Percentiles rank a stretch among this genome's conserved stretches.
Conservation (phyloP, 2,888 invertebrate species). For the Clanis bilineata region DNA sequence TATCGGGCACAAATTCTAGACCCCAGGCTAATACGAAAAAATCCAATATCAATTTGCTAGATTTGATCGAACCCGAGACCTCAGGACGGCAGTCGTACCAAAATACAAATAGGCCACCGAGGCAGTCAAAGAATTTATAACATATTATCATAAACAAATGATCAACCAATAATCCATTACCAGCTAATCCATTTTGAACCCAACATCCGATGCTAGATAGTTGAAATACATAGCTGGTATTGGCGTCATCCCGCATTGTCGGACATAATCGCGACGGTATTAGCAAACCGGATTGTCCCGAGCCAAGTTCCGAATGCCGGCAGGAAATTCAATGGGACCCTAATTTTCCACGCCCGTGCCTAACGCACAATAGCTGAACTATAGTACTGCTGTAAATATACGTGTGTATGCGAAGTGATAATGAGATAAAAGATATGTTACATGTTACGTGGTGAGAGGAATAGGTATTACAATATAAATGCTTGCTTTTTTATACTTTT, state of each 20-base stretch:
- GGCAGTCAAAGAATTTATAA: too few species aligned
- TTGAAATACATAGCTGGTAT: neutral
- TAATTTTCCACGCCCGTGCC: slow-evolving; percentile 45
- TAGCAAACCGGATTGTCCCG: slow-evolving; percentile 54
- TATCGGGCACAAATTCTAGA: too few species aligned
- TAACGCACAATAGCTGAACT: slow-evolving; percentile 37
- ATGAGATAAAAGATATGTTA: neutral
- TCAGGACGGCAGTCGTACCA: too few species aligned
- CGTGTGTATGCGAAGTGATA: neutral
- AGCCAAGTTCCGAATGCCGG: slow-evolving; percentile 35
- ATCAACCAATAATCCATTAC: too few species aligned
- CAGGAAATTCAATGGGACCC: slow-evolving; percentile 54
- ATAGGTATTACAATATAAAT: neutral
- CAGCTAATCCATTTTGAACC: neutral
- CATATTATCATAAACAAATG: too few species aligned
- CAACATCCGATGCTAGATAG: neutral
- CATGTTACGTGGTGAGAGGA: neutral
- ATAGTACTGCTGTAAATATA: slow-evolving; percentile 21
- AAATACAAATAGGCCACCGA: too few species aligned
- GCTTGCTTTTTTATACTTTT: too few species aligned
- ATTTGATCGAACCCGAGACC: too few species aligned
- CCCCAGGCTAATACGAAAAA: too few species aligned
- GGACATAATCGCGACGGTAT: slow-evolving; percentile 46
- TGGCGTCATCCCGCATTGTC: slow-evolving; percentile 23
- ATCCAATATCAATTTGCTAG: too few species aligned